Percentiles rank a stretch among this genome's conserved stretches.
Conservation (phyloP, 2,888 invertebrate genomes). For the Drosophila hamatofila region DNA sequence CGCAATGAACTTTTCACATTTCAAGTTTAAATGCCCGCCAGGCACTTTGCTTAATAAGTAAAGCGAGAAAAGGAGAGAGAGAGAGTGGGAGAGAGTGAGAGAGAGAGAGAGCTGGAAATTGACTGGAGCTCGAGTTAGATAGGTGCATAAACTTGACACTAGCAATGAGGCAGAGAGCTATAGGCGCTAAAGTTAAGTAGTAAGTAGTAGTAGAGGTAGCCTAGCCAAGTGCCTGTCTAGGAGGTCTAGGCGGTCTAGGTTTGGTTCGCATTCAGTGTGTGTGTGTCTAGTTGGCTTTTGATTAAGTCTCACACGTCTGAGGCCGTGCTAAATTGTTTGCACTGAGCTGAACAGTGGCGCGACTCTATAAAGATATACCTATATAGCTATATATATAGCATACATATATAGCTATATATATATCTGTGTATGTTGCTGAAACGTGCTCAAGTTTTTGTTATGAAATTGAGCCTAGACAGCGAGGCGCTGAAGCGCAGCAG, state of each 20-base stretch:
- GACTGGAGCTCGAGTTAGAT: constrained; percentile 14
- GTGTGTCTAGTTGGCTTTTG: constrained; percentile 69
- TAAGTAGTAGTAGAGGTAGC: constrained; percentile 12
- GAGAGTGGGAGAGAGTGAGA: too few species aligned
- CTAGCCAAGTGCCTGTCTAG: constrained; percentile 44
- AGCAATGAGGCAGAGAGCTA: constrained; percentile 13
- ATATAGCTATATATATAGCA: neutral
- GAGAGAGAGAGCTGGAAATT: constrained; percentile 4
- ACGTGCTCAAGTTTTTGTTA: constrained; percentile 80
- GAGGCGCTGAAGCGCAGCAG: constrained; percentile 6
- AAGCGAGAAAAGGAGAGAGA: too few species aligned
- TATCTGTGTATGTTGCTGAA: constrained; percentile 21
- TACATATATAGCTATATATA: neutral
- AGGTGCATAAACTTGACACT: constrained; percentile 42
- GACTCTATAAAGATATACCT: neutral
- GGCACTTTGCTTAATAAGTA: constrained; percentile 76
- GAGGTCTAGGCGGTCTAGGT: constrained; percentile 30
- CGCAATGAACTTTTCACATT: constrained; percentile 77
- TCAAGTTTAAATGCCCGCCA: constrained; percentile 75
- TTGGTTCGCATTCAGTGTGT: constrained; percentile 17
- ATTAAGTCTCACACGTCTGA: constrained; percentile 72
- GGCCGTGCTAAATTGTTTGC: constrained; percentile 79
- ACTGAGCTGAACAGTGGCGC: constrained; percentile 28
- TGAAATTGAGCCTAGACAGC: constrained; percentile 76
- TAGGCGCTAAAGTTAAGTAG: constrained; percentile 43